Conservation (phyloP, 2,113 vertebrate species). For the Pogonocichla stellata region DNA sequence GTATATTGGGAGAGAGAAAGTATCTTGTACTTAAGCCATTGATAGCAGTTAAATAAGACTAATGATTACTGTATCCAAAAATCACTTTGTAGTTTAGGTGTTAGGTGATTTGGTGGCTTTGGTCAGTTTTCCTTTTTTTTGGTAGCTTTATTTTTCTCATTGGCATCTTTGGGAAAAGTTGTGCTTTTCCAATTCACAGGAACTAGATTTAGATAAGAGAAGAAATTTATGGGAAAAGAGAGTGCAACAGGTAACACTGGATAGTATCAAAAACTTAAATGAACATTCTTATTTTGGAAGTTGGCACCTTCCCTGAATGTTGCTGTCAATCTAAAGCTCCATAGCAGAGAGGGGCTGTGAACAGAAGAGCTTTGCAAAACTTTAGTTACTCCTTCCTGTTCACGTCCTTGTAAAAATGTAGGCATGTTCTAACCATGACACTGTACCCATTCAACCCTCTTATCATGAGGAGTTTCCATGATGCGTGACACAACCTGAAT, state of each 20-base stretch:
- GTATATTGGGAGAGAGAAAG: not conserved
- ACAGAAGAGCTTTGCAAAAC: not conserved
- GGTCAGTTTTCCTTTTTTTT: too few species aligned
- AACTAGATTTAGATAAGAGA: not conserved
- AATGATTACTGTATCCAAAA: not conserved
- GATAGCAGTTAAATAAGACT: not conserved
- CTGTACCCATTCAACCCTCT: not conserved
- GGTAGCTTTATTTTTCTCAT: not conserved
- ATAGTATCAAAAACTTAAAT: not conserved
- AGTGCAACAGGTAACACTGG: not conserved
- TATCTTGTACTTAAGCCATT: not conserved
- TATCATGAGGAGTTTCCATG: not conserved
- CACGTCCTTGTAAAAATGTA: not conserved
- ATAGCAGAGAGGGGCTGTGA: not conserved
- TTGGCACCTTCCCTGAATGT: not conserved
- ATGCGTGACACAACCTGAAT: not conserved
- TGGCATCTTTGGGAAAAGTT: not conserved
- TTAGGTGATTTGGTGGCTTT: not conserved
- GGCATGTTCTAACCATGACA: not conserved
- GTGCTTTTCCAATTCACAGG: not conserved
- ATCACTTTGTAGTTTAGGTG: not conserved
- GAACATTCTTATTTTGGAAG: not conserved
- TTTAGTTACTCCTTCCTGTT: not conserved
- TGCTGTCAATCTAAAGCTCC: not conserved
- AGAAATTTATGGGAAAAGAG: not conserved